phyloP scores from a whole-genome alignment of 2,113 vertebrate genomes.

The Bos taurus region ARS-UCD2.0 NC_037336.1:93818001-93818500 shows the following conservation, averaged over 20 bases:
- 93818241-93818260: neutral
- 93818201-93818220: neutral
- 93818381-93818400: accelerated
- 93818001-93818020: constrained; percentile 36
- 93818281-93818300: neutral
- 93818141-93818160: neutral
- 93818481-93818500: accelerated
- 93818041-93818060: neutral
- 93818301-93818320: neutral
- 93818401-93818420: neutral
- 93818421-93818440: neutral
- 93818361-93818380: no score
- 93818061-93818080: neutral
- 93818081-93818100: neutral
- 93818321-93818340: neutral
- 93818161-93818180: accelerated
- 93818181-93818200: neutral
- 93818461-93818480: neutral
- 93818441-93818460: neutral
- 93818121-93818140: accelerated
- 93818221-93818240: neutral
- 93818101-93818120: neutral
- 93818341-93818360: neutral
- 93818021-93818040: neutral
- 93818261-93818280: neutral